Conservation (phyloP, 2,113 vertebrate genomes). For the Tetraodon nigroviridis region DNA sequence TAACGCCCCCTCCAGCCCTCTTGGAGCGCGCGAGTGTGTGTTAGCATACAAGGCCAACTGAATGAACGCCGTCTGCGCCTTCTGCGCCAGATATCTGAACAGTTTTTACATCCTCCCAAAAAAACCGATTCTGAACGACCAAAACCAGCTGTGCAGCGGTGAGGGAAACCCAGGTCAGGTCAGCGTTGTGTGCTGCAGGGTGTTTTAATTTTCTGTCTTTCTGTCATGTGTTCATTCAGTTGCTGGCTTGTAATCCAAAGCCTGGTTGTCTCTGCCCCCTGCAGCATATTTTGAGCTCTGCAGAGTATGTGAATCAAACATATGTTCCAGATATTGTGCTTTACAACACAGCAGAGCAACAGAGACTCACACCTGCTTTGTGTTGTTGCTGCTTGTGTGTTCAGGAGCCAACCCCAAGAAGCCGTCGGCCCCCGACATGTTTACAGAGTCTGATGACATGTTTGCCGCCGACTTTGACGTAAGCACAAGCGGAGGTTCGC, state of each 20-base stretch:
- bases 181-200: conserved; percentile 45
- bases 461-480: conserved; percentile 95
- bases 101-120: too few species aligned
- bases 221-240: conserved; percentile 74
- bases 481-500: conserved; percentile 43
- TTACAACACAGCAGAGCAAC: conserved; percentile 23
- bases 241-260: conserved; percentile 72
- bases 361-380: conserved; percentile 1
- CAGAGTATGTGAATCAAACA: conserved; percentile 70
- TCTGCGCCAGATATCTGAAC: too few species aligned
- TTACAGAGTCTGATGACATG: conserved; percentile 98
- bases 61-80: conserved; percentile 40
- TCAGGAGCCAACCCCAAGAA: conserved; percentile 91
- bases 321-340: conserved; percentile 53
- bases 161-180: conserved; percentile 7
- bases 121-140: neutral
- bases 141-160: conserved; percentile 22
- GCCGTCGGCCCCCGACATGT: conserved; percentile 95
- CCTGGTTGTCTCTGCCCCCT: conserved; percentile 65
- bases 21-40: neutral
- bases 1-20: conserved; percentile 44
- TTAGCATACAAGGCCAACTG: conserved; percentile 49
- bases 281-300: conserved; percentile 70
- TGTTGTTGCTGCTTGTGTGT: conserved; percentile 10
- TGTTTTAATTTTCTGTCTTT: conserved; percentile 60